Conservation (phyloP, 1,140 invertebrate genomes). For the Halesus radiatus region DNA sequence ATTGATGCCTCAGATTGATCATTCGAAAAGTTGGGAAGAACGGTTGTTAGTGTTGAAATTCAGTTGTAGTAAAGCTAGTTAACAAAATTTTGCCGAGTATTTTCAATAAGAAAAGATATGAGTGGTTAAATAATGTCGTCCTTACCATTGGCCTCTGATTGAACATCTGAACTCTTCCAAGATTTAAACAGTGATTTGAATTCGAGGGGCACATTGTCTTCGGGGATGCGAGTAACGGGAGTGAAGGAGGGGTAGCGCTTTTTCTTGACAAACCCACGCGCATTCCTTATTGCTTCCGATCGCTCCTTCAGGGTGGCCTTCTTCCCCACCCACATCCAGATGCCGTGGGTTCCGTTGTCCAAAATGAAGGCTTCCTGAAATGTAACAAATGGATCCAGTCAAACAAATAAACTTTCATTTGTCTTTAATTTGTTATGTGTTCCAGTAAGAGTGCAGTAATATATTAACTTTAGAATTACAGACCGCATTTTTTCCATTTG, state of each 20-base stretch:
- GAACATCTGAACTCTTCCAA: conserved; percentile 76
- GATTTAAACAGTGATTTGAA: conserved; percentile 86
- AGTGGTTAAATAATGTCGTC: not conserved
- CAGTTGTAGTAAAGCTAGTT: too few species aligned
- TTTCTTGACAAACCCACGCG: conserved; percentile 90
- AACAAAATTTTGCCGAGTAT: too few species aligned
- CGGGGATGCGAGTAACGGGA: conserved; percentile 84
- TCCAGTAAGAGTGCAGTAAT: too few species aligned
- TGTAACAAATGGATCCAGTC: not conserved
- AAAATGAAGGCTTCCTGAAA: conserved; percentile 86
- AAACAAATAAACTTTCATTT: too few species aligned
- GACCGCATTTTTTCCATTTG: too few species aligned
- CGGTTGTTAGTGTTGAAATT: too few species aligned
- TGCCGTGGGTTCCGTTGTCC: conserved; percentile 86
- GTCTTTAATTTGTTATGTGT: too few species aligned
- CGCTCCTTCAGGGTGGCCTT: conserved; percentile 78
- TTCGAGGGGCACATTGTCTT: conserved; percentile 87
- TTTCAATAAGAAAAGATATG: not conserved
- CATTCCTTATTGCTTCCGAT: conserved; percentile 86
- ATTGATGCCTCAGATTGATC: too few species aligned
- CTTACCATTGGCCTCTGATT: conserved; percentile 59
- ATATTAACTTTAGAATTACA: too few species aligned
- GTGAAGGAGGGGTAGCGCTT: conserved; percentile 84
- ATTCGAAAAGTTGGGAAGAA: too few species aligned
- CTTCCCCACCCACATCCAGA: conserved; percentile 95